phyloP scores from a whole-genome alignment of 1,140 invertebrate genomes.

The Apolygus lucorum region DNA sequence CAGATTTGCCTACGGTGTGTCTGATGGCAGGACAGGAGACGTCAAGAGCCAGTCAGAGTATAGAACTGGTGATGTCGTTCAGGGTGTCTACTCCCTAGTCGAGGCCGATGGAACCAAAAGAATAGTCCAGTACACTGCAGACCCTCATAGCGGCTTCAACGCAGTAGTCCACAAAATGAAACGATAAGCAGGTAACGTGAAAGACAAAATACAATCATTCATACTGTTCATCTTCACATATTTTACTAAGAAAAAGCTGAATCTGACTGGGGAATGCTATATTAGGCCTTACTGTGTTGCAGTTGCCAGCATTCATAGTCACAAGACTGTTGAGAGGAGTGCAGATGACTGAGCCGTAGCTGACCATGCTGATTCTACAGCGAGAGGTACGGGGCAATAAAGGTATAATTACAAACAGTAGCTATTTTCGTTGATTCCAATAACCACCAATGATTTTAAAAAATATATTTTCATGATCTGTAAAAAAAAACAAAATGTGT shows the following conservation, averaged over 20 bases:
- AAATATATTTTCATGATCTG: too few species aligned
- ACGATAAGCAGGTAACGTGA: neutral
- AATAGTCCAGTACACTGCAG: neutral
- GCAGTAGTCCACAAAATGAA: neutral
- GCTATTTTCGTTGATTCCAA: too few species aligned
- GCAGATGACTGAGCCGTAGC: too few species aligned
- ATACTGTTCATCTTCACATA: neutral
- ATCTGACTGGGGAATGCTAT: too few species aligned
- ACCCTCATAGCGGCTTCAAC: neutral
- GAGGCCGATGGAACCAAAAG: conserved; percentile 1
- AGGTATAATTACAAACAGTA: too few species aligned
- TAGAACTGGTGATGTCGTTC: neutral
- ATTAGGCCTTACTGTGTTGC: too few species aligned
- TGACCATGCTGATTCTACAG: too few species aligned
- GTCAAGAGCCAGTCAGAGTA: neutral
- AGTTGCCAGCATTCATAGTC: too few species aligned
- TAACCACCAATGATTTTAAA: too few species aligned
- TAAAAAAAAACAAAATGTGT: too few species aligned
- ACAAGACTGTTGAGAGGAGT: too few species aligned
- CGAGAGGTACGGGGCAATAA: too few species aligned
- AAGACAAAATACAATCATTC: neutral
- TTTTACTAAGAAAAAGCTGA: neutral
- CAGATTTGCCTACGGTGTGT: neutral
- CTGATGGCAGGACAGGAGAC: neutral
- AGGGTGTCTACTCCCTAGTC: neutral